Evolutionary conservation across 1,140 invertebrate species (phyloP), one percentile per base, ranked within the genome.

Genomic region (Gryon sp.): DNA sequence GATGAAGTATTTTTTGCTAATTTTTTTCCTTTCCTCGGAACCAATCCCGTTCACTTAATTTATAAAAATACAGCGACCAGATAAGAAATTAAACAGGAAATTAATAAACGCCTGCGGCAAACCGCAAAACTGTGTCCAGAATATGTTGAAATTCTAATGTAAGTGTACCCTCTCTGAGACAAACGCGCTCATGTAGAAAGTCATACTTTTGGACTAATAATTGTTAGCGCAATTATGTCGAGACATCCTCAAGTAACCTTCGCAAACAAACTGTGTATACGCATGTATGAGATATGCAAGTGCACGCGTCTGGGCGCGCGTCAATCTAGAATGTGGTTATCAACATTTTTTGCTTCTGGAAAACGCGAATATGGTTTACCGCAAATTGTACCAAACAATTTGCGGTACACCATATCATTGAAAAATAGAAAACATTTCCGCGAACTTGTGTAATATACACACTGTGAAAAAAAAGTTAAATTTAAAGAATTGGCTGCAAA

Each of bases 401-500:
- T 68, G 62, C 46, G 55, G 72, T 53, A 57, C 62, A 63, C 55
- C 62, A 34, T 68, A 76, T 76, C 40, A 66, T 60, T 48, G 45
- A 55, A 76, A 73, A 76, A 46, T 55, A 55, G 48, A 63, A 76
- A 76, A 74, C 60, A 57, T 74, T 74, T 65, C 60, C 59, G 59
- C 34, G 59, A 73, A 65, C 41, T 62, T 43, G 43, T 16, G 22
- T 20, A 73, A 62, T 60, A n/a, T n/a, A n/a, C n/a, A n/a, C n/a
- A 52, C 59, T 32, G 4, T 16, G 52, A 30, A 24, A 32, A 73
- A 41, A 57, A 41, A 7, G 15, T 19, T 30, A 4, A 18, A 18
- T 24, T 59, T 45, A 24, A 55, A 46, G 22, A 28, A 53, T 28
- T 20, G 24, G 6, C 11, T 50, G 38, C 20, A 36, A 11, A 24